Evolutionary conservation across 2,888 invertebrate genomes (phyloP).

Genomic region (Polyploca ridens): DNA sequence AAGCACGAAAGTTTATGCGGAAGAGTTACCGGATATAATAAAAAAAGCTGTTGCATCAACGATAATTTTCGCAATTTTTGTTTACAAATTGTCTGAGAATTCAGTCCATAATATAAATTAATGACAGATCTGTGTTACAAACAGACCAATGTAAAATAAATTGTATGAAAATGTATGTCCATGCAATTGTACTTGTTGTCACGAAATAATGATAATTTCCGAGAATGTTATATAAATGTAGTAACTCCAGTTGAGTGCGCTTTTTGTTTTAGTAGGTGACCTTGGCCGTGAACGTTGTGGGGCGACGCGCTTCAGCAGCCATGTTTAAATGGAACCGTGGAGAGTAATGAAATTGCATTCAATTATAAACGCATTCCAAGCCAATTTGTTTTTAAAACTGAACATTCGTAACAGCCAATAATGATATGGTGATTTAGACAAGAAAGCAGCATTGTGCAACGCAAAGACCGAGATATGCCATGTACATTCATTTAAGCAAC

Average conservation of each 20-base stretch:
- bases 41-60: background rate
- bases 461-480: slow-evolving; percentile 5
- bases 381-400: slow-evolving; percentile 18
- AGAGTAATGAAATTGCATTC: slow-evolving; percentile 71
- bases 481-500: slow-evolving; percentile 1
- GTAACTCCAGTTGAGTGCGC: slow-evolving; percentile 58
- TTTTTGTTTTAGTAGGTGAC: slow-evolving; percentile 77
- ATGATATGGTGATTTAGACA: slow-evolving; percentile 9
- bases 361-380: slow-evolving; percentile 69
- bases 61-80: background rate
- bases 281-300: slow-evolving; percentile 80
- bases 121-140: background rate
- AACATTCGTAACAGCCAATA: slow-evolving; percentile 7
- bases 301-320: slow-evolving; percentile 76
- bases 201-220: background rate
- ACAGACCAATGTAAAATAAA: background rate
- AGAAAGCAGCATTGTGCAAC: slow-evolving; percentile 1
- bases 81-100: background rate
- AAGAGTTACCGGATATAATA: background rate
- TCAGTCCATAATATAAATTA: background rate
- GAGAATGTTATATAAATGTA: slow-evolving; percentile 39
- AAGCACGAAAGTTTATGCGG: background rate
- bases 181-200: background rate
- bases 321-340: slow-evolving; percentile 70
- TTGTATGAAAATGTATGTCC: background rate